phyloP scores from a whole-genome alignment of 1,140 invertebrate species.

The Drosophila arawakana region DNA sequence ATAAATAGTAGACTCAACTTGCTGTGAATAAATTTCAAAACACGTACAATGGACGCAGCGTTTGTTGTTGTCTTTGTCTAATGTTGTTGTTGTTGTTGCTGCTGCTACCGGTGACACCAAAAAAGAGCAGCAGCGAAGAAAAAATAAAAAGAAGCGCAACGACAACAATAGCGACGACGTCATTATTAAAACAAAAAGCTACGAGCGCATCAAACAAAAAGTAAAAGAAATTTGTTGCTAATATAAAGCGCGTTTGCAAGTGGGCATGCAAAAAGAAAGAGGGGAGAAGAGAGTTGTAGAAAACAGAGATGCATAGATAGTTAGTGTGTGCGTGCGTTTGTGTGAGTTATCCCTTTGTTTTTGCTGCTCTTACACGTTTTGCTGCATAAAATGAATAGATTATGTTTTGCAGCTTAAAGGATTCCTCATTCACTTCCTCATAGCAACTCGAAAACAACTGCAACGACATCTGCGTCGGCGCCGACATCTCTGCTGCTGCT shows the following conservation, averaged over 20 bases:
- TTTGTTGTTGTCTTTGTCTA: constrained; percentile 50
- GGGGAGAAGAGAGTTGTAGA: constrained; percentile 3
- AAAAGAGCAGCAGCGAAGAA: constrained; percentile 54
- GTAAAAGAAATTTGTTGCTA: constrained; percentile 57
- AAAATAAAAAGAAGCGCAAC: constrained; percentile 30
- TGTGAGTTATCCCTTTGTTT: constrained; percentile 30
- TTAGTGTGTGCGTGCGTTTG: constrained; percentile 8
- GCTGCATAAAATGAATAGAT: constrained; percentile 78
- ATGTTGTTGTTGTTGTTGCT: constrained; percentile 36
- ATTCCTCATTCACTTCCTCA: constrained; percentile 61
- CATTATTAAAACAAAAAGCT: constrained; percentile 69
- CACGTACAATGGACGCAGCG: constrained; percentile 69
- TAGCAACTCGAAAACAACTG: constrained; percentile 43
- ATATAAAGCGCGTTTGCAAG: constrained; percentile 66
- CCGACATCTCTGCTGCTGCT: constrained; percentile 38
- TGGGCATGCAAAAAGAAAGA: constrained; percentile 33
- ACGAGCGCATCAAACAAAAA: constrained; percentile 33
- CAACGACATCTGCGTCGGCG: constrained; percentile 48
- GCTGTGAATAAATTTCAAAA: constrained; percentile 78
- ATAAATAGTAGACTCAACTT: constrained; percentile 57
- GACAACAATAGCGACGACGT: constrained; percentile 41
- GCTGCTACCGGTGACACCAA: constrained; percentile 60
- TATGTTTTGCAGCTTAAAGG: constrained; percentile 78
- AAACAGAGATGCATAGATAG: constrained; percentile 1
- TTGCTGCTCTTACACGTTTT: constrained; percentile 54